A percentile compares a stretch with the other conserved stretches of the same genome.
phyloP scores from a whole-genome alignment of 2,888 invertebrate species.

The Laothoe populi region DNA sequence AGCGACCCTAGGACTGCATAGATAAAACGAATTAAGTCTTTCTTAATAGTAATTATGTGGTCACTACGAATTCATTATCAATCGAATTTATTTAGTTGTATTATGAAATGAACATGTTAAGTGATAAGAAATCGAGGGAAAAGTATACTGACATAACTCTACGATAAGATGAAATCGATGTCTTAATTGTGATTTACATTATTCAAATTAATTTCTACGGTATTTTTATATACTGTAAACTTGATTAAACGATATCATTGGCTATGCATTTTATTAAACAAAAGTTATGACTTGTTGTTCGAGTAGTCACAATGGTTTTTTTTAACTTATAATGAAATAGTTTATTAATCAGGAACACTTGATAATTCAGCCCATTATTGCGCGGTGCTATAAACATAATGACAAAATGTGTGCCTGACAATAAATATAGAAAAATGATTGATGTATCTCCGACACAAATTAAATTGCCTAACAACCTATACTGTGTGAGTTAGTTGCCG shows the following conservation, averaged over 20 bases:
- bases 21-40: background rate
- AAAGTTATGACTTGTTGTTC: background rate
- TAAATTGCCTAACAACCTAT: too few relatives aligned
- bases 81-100: background rate
- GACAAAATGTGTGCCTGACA: too few relatives aligned
- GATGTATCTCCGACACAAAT: too few relatives aligned
- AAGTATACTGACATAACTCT: background rate
- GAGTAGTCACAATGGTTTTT: too few relatives aligned
- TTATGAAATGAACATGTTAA: background rate
- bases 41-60: background rate
- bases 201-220: background rate
- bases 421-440: too few relatives aligned
- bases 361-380: too few relatives aligned
- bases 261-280: background rate
- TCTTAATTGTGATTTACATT: background rate
- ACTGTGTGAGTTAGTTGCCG: too few relatives aligned
- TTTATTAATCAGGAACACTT: too few relatives aligned
- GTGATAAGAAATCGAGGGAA: background rate
- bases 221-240: background rate
- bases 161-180: constrained; percentile 2
- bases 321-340: too few relatives aligned
- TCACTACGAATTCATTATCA: background rate
- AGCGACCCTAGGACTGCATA: background rate
- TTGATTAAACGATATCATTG: background rate
- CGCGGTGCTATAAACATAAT: too few relatives aligned